phyloP scores from a whole-genome alignment of 2,888 invertebrate species.

The Crepidodera aurea region DNA sequence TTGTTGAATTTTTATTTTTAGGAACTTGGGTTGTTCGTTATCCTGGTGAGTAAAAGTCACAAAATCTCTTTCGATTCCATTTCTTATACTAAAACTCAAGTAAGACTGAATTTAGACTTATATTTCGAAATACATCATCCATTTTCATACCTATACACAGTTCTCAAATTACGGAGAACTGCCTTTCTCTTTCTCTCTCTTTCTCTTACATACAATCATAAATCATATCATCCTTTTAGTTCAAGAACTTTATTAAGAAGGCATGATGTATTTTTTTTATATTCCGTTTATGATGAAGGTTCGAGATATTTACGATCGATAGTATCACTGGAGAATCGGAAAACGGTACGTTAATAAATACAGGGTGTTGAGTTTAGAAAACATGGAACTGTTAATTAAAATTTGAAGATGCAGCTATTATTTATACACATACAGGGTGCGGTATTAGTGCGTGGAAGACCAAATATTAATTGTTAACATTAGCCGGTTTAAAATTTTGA shows the following conservation, averaged over 20 bases:
- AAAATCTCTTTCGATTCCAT: slow-evolving; percentile 13
- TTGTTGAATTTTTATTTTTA: slow-evolving; percentile 38
- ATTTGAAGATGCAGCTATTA: too few species aligned
- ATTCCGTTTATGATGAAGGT: neutral
- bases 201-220: neutral
- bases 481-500: too few species aligned
- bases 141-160: slow-evolving; percentile 18
- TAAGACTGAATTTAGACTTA: slow-evolving; percentile 10
- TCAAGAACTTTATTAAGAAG: slow-evolving; percentile 2
- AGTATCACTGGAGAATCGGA: neutral
- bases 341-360: neutral
- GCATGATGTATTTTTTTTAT: slow-evolving; percentile 5
- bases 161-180: slow-evolving; percentile 23
- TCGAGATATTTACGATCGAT: neutral
- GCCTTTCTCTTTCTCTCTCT: too few species aligned
- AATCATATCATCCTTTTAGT: neutral
- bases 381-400: too few species aligned
- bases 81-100: slow-evolving; percentile 13
- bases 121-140: slow-evolving; percentile 4
- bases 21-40: slow-evolving; percentile 39
- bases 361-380: too few species aligned
- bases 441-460: too few species aligned
- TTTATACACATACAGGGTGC: too few species aligned
- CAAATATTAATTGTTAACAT: too few species aligned
- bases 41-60: slow-evolving; percentile 38